Percentiles rank a stretch among this genome's conserved stretches.
Evolutionary conservation across 2,888 invertebrate species (phyloP).

Genomic region (Drosophila engyochracea): DNA sequence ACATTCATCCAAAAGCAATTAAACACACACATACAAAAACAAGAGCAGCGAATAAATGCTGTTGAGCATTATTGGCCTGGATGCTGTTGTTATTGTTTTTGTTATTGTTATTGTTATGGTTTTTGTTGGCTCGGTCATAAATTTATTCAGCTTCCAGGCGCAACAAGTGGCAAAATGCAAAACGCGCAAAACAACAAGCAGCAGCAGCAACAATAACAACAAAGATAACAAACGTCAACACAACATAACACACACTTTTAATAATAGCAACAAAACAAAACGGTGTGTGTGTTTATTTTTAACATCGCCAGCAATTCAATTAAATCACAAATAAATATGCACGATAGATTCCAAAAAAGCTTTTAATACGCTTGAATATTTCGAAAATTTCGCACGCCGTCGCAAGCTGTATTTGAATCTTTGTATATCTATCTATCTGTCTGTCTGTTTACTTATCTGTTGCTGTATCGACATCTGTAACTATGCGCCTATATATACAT

Average conservation of each 20-base stretch:
- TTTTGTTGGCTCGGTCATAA: constrained; percentile 53
- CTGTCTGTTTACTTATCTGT: not conserved
- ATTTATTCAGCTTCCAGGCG: constrained; percentile 60
- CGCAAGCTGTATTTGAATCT: constrained; percentile 20
- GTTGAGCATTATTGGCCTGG: constrained; percentile 2
- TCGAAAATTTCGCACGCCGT: constrained; percentile 32
- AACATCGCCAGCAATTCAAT: constrained; percentile 72
- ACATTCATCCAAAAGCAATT: constrained; percentile 72
- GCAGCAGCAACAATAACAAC: constrained; percentile 6
- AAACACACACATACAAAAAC: constrained; percentile 46
- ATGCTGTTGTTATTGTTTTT: constrained; percentile 27
- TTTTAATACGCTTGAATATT: constrained; percentile 59
- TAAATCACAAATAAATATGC: constrained; percentile 80
- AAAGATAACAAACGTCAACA: constrained; percentile 35
- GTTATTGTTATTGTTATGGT: constrained; percentile 28
- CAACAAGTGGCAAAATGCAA: constrained; percentile 59
- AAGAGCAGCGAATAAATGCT: constrained; percentile 5
- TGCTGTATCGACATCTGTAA: not conserved
- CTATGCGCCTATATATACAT: not conserved
- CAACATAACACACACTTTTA: constrained; percentile 13
- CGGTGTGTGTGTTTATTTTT: constrained; percentile 60
- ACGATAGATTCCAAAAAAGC: constrained; percentile 57
- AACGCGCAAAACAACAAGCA: constrained; percentile 26
- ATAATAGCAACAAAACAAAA: constrained; percentile 30
- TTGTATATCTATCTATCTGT: not conserved